phyloP scores from a whole-genome alignment of 2,888 invertebrate genomes.

The Drosophila prolongata region DNA sequence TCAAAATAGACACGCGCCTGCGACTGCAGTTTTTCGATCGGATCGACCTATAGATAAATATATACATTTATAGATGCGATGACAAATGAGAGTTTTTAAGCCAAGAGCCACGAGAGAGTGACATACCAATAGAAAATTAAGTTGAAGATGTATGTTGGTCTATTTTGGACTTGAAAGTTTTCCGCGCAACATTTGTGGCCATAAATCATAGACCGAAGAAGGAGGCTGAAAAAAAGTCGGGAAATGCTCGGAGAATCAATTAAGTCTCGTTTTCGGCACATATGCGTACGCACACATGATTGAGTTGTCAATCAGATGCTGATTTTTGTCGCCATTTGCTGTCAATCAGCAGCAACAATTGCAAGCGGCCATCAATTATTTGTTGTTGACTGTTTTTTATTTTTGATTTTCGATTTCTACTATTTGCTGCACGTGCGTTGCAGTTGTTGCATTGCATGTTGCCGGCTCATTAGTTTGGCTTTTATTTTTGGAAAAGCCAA shows the following conservation, averaged over 20 bases:
- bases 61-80: slow-evolving; percentile 33
- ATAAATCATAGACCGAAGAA: slow-evolving; percentile 75
- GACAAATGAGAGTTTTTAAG: slow-evolving; percentile 74
- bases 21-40: slow-evolving; percentile 51
- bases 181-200: slow-evolving; percentile 75
- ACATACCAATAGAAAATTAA: slow-evolving; percentile 73
- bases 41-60: slow-evolving; percentile 15
- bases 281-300: slow-evolving; percentile 58
- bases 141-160: slow-evolving; percentile 59
- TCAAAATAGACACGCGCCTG: slow-evolving; percentile 68
- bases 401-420: slow-evolving; percentile 19
- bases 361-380: slow-evolving; percentile 75
- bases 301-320: slow-evolving; percentile 79
- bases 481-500: slow-evolving; percentile 81
- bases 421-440: slow-evolving; percentile 75
- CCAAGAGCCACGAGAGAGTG: slow-evolving; percentile 25
- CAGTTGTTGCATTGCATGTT: slow-evolving; percentile 70
- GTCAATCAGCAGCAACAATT: slow-evolving; percentile 71
- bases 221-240: slow-evolving; percentile 9
- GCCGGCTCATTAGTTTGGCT: slow-evolving; percentile 80
- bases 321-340: slow-evolving; percentile 76
- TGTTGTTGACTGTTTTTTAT: slow-evolving; percentile 40
- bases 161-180: slow-evolving; percentile 67
- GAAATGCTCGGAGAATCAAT: slow-evolving; percentile 59
- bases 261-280: slow-evolving; percentile 60